Base-by-base conservation (phyloP, 2,888 invertebrate genomes). In the Pemphredon lugubris region DNA sequence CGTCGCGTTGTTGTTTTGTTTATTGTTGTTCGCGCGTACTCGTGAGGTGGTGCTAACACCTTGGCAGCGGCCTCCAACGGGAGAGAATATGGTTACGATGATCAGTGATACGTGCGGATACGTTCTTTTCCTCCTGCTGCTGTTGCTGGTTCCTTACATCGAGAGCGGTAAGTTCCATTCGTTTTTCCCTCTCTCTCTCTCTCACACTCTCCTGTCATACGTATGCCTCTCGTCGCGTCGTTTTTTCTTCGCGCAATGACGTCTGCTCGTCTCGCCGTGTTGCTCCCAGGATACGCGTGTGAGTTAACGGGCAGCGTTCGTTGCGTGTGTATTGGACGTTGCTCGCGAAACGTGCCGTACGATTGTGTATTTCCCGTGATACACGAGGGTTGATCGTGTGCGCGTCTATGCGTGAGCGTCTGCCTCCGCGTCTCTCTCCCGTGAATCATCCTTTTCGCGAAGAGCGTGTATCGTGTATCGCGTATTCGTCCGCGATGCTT, bases 111-210 rank as follows among this genome's bases (percentile, higher is more conserved):
- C 85, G 87, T 90, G 87, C 86, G 89, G 90, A 88, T 93, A 93
- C 91, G 92, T 93, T 90, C 91, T 93, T 88, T 93, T 93, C 91
- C 91, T 94, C 90, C 92, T 94, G 88, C 91, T 93, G 87, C 92
- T 94, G 88, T 91, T 93, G 87, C 92, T 93, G 88, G 92, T 93
- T 88, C 93, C 94, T 84, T 93, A 93, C 90, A 93, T 93, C 89
- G 93, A 93, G 91, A 94, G 93, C 91, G 94, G 94, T 94, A 88
- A 93, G 94, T 92, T 6, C 16, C 6, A 16, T 20, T 4, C 4
- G n/a, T 14, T 39, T 32, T 39, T 21, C 11, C 23, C 4, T n/a
- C 5, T 16, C 11, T 26, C 14, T 16, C 0, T 2, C 0, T 7
- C n/a, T 0, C 30, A 13, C n/a, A 34, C n/a, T 11, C n/a, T 34